Percentiles rank a stretch among this genome's conserved stretches.
These are phyloP conservation scores for Verasper variegatus DNA, from an alignment of 2,113 vertebrate genomes.

Conservation along the genomic window DNA sequence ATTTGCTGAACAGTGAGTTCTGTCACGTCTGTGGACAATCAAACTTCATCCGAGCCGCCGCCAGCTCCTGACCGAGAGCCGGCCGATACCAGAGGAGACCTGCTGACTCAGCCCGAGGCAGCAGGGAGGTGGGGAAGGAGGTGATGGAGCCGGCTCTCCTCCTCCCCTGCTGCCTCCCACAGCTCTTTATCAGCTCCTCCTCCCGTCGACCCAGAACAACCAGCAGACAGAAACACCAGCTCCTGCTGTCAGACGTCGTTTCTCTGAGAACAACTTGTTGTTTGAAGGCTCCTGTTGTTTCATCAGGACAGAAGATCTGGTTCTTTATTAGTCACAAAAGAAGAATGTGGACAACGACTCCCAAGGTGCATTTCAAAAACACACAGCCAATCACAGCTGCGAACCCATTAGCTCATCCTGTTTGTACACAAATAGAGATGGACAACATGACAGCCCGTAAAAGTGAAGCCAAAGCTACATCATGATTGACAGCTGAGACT, in stretches of 20 bases:
- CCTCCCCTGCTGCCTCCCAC: slow-evolving; percentile 5
- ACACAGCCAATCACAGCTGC: neutral
- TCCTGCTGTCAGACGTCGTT: neutral
- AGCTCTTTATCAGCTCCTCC: slow-evolving; percentile 12
- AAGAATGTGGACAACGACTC: neutral
- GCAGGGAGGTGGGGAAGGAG: neutral
- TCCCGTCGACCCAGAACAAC: neutral
- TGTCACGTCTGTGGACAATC: neutral
- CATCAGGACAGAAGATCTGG: too few species aligned
- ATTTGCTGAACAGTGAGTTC: neutral
- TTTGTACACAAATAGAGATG: too few species aligned
- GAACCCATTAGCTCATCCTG: too few species aligned
- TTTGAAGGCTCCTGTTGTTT: neutral
- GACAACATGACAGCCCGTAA: too few species aligned
- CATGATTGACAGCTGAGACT: too few species aligned
- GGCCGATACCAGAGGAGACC: slow-evolving; percentile 1
- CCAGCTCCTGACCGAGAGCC: neutral
- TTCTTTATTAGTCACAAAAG: too few species aligned
- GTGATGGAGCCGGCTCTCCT: slow-evolving; percentile 3
- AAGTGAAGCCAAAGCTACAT: too few species aligned
- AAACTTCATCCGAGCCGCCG: neutral
- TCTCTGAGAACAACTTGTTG: neutral
- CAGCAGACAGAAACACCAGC: neutral
- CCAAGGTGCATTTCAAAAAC: neutral
- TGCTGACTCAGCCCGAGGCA: slow-evolving; percentile 6